Evolutionary conservation across 1,140 invertebrate genomes (phyloP).

Genomic region (Theocolax elegans): DNA sequence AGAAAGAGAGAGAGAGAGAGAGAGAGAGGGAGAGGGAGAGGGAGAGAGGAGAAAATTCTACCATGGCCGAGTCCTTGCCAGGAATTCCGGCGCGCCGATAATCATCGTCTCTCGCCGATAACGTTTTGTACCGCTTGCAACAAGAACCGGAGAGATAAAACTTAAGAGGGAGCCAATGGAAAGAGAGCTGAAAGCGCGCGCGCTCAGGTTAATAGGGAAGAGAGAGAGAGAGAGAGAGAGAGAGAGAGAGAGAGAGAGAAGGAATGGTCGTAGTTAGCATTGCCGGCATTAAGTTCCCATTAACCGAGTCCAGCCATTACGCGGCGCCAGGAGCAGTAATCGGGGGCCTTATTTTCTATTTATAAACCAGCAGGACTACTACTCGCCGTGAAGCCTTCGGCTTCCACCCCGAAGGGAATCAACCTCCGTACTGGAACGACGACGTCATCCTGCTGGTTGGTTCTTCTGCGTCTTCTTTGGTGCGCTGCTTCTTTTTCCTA

Average conservation of each 20-base stretch:
- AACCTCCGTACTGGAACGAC: background rate
- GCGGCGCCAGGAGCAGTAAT: slow-evolving; percentile 46
- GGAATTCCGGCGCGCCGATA: slow-evolving; percentile 40
- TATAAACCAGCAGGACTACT: slow-evolving; percentile 46
- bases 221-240: background rate
- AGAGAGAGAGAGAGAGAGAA: slow-evolving; percentile 1
- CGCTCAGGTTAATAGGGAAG: background rate
- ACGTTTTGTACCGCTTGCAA: background rate
- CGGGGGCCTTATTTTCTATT: slow-evolving; percentile 38
- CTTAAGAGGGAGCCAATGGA: slow-evolving; percentile 20
- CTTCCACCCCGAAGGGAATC: slow-evolving; percentile 31
- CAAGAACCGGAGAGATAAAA: slow-evolving; percentile 2
- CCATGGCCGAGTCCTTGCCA: slow-evolving; percentile 43
- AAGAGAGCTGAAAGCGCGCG: slow-evolving; percentile 10
- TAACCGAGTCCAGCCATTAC: slow-evolving; percentile 54
- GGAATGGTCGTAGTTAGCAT: slow-evolving; percentile 45
- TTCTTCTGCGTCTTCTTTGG: no score
- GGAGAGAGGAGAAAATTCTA: no score
- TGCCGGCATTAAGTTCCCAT: slow-evolving; percentile 58
- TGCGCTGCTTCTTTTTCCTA: no score
- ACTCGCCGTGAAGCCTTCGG: slow-evolving; percentile 49
- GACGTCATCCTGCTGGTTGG: slow-evolving; percentile 3
- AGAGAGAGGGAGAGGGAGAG: no score
- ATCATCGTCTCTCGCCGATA: slow-evolving; percentile 19
- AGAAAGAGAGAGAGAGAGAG: no score